These are phyloP conservation scores for Gallinago paraguaiae DNA, from an alignment of 2,113 vertebrate genomes.

Conservation along the genomic window DNA sequence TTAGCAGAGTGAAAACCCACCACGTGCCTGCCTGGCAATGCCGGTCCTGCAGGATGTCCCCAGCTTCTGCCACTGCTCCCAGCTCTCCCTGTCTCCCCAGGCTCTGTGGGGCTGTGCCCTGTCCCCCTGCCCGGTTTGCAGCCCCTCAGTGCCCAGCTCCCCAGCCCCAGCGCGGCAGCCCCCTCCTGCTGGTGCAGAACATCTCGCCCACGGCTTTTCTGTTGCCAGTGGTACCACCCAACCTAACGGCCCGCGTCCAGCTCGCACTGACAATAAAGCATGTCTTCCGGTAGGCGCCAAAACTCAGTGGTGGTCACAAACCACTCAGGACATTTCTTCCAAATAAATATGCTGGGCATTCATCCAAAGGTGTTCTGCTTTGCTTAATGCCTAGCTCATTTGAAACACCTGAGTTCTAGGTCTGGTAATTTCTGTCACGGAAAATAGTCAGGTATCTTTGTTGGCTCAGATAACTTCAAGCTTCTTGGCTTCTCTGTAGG, in stretches of 20 bases:
- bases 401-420: background rate
- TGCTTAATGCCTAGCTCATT: background rate
- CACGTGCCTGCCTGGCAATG: rapidly evolving
- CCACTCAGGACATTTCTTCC: background rate
- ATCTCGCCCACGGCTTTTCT: background rate
- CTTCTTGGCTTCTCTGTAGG: background rate
- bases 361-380: background rate
- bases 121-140: rapidly evolving
- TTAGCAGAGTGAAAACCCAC: background rate
- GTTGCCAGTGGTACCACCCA: background rate
- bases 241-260: background rate
- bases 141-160: rapidly evolving
- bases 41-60: background rate
- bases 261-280: background rate
- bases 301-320: background rate
- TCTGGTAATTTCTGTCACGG: background rate
- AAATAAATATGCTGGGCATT: background rate
- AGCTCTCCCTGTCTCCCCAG: background rate
- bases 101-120: background rate
- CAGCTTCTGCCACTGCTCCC: background rate
- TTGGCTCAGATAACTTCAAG: background rate
- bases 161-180: background rate
- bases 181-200: background rate
- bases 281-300: background rate
- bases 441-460: background rate